phyloP scores from a whole-genome alignment of 2,888 invertebrate genomes.

The Dilophus febrilis region DNA sequence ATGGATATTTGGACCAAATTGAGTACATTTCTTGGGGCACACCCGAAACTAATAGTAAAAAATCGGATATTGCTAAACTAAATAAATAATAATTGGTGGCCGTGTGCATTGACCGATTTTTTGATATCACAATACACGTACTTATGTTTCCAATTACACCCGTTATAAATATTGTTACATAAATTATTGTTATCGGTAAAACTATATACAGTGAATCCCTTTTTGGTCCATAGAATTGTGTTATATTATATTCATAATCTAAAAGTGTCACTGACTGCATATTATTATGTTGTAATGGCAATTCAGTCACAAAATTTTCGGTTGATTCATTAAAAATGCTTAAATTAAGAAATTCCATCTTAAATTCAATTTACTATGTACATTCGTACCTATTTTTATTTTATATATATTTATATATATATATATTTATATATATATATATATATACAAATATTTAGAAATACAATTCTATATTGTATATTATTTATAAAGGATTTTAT shows the following conservation, averaged over 20 bases:
- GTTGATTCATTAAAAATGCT: not conserved
- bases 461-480: too few relatives aligned
- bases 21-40: slow-evolving; percentile 69
- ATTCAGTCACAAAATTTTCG: not conserved
- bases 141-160: slow-evolving; percentile 68
- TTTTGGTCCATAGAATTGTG: slow-evolving; percentile 24
- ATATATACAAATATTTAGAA: too few relatives aligned
- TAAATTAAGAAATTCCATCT: not conserved
- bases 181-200: slow-evolving; percentile 57
- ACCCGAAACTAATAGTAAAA: slow-evolving; percentile 55
- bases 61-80: slow-evolving; percentile 69
- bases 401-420: too few relatives aligned
- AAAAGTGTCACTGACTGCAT: not conserved
- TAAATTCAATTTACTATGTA: not conserved
- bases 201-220: slow-evolving; percentile 44
- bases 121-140: slow-evolving; percentile 69
- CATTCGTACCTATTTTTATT: too few relatives aligned
- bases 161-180: slow-evolving; percentile 57
- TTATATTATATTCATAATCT: not conserved
- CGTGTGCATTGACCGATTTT: slow-evolving; percentile 69
- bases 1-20: slow-evolving; percentile 61
- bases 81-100: slow-evolving; percentile 70
- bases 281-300: not conserved
- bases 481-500: too few relatives aligned
- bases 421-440: too few relatives aligned